These are phyloP conservation scores for Teleogryllus oceanicus DNA, from an alignment of 2,888 invertebrate genomes.

Conservation along the genomic window DNA sequence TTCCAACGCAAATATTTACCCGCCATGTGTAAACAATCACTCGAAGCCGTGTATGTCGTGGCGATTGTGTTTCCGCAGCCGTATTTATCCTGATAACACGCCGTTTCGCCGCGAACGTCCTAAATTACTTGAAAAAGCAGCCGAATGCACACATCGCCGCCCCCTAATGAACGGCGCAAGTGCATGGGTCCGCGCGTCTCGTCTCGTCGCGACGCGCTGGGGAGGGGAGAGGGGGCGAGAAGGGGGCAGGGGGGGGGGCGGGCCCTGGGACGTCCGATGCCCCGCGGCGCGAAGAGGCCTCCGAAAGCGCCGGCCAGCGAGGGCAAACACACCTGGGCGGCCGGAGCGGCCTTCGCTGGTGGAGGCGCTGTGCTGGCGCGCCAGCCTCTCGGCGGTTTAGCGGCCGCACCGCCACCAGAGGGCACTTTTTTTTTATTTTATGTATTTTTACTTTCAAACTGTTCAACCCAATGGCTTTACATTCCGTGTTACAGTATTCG, in stretches of 20 bases:
- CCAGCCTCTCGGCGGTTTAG: no score
- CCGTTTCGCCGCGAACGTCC: background rate
- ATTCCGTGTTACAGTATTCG: no score
- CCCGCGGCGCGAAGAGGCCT: background rate
- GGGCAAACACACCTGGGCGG: background rate
- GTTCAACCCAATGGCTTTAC: no score
- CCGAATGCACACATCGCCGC: background rate
- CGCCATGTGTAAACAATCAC: constrained; percentile 7
- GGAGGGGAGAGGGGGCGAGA: no score
- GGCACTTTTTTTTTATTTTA: no score
- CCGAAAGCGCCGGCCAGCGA: background rate
- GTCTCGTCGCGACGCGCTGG: no score
- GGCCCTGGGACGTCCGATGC: no score
- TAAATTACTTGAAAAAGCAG: background rate
- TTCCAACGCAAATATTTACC: background rate
- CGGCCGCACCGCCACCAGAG: no score
- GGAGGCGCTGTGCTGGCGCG: no score
- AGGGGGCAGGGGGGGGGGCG: no score
- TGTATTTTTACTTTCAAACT: no score
- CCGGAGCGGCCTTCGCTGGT: background rate
- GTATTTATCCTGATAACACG: constrained; percentile 2
- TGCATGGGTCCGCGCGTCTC: background rate
- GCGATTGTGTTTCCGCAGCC: constrained; percentile 2
- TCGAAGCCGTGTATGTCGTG: background rate
- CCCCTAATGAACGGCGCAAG: background rate